Evolutionary conservation across 2,888 invertebrate genomes (phyloP).

Genomic region (Heliconius ismenius): DNA sequence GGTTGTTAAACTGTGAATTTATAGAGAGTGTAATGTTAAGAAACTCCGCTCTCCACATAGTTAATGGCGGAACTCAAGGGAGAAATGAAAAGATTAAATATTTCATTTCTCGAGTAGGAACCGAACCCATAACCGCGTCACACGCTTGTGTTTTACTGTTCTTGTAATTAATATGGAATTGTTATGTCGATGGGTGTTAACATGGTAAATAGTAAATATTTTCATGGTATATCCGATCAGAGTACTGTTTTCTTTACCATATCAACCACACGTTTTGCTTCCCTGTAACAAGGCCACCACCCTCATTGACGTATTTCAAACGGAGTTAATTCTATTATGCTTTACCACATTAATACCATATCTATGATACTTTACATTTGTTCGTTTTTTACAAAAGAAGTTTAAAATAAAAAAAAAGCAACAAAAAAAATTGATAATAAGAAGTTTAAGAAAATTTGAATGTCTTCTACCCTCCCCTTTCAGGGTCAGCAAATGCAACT

Average conservation of each 20-base stretch:
- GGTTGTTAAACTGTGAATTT: no score
- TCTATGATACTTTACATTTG: background rate
- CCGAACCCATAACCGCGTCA: no score
- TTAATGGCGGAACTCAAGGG: no score
- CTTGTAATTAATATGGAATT: no score
- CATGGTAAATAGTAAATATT: background rate
- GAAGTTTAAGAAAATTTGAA: background rate
- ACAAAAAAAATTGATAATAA: no score
- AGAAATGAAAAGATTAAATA: no score
- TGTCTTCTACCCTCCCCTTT: background rate
- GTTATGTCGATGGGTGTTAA: background rate
- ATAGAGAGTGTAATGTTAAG: no score
- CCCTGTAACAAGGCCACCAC: background rate
- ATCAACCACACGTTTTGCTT: background rate
- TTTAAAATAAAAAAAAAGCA: no score
- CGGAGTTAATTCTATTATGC: background rate
- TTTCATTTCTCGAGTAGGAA: no score
- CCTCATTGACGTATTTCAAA: background rate
- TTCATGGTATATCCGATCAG: background rate
- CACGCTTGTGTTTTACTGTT: no score
- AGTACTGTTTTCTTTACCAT: background rate
- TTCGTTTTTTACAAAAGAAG: background rate
- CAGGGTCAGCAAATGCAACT: background rate
- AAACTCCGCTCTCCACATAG: no score
- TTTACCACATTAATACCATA: background rate